A percentile compares a stretch with the other conserved stretches of the same genome.
Evolutionary conservation across 2,113 vertebrate species (phyloP).

Genomic region (Phrynosoma blainvillii): DNA sequence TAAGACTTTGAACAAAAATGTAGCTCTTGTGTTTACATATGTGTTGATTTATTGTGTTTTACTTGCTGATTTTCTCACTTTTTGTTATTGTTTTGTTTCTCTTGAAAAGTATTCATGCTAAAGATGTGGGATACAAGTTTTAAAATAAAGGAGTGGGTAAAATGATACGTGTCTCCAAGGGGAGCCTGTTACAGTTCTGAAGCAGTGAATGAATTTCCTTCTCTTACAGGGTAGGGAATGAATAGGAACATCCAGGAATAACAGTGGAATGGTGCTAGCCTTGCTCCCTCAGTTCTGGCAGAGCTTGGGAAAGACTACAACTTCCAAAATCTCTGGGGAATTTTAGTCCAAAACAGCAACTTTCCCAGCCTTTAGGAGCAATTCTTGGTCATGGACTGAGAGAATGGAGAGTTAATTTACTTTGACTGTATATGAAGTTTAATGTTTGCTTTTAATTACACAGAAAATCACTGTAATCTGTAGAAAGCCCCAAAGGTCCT

Average conservation of each 20-base stretch:
- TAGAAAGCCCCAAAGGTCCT: neutral
- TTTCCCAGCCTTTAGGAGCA: neutral
- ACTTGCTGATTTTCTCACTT: neutral
- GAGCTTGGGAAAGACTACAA: neutral
- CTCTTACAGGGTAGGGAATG: neutral
- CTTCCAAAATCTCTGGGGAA: neutral
- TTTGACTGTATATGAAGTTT: neutral
- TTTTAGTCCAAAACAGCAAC: neutral
- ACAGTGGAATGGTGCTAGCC: neutral
- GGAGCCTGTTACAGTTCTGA: neutral
- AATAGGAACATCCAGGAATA: neutral
- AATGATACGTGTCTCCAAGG: neutral
- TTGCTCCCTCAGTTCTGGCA: neutral
- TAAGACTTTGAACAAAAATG: neutral
- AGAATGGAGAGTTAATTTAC: neutral
- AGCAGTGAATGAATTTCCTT: neutral
- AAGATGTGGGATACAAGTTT: neutral
- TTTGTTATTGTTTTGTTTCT: neutral
- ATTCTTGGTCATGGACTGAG: neutral
- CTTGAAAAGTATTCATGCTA: neutral
- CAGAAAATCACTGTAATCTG: neutral
- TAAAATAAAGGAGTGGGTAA: neutral
- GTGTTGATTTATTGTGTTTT: too few relatives aligned
- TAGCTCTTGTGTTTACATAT: neutral
- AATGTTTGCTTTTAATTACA: neutral